These are phyloP conservation scores for Cantharis nigra DNA, from an alignment of 2,888 invertebrate genomes.

Conservation along the genomic window DNA sequence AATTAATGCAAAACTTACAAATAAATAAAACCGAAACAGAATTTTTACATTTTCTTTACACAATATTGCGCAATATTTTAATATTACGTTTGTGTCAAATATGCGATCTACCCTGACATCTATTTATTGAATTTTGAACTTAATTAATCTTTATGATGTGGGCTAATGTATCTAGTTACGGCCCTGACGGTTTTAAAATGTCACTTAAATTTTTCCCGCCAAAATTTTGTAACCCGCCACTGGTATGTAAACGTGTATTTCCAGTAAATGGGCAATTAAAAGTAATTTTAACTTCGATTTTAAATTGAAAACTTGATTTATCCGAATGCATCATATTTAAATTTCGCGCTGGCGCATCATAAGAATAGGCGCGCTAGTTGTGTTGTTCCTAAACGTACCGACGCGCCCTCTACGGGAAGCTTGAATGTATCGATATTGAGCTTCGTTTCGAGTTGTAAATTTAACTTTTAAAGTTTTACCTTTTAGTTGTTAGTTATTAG, in stretches of 20 bases:
- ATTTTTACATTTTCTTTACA: too few relatives aligned
- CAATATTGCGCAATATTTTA: too few relatives aligned
- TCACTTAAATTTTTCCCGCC: neutral
- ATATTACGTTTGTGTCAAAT: too few relatives aligned
- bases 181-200: neutral
- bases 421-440: conserved; percentile 24
- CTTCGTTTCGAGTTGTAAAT: neutral
- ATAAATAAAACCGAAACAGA: too few relatives aligned
- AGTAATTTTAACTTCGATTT: neutral
- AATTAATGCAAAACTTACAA: too few relatives aligned
- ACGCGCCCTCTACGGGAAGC: conserved; percentile 35
- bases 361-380: neutral
- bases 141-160: too few relatives aligned
- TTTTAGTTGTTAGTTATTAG: neutral
- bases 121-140: too few relatives aligned
- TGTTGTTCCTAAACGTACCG: neutral
- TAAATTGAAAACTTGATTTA: neutral
- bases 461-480: neutral
- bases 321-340: neutral
- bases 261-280: neutral
- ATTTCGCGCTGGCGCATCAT: neutral
- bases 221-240: neutral
- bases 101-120: too few relatives aligned
- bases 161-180: too few relatives aligned
- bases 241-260: neutral